phyloP scores from a whole-genome alignment of 2,113 vertebrate genomes.

The Pavo muticus region DNA sequence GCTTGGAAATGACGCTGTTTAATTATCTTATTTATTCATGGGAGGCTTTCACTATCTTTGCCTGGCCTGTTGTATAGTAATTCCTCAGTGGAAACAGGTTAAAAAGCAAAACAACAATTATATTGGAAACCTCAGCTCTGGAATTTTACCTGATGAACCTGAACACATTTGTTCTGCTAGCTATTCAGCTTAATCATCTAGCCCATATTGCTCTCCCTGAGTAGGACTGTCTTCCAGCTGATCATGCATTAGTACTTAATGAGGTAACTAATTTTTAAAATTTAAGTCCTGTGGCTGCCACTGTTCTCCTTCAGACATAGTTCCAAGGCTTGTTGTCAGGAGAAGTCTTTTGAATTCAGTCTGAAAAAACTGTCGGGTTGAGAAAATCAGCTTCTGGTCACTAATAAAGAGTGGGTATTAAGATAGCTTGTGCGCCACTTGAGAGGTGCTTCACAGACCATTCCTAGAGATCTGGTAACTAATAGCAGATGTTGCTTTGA shows the following conservation, averaged over 20 bases:
- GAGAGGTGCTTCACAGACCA: background rate
- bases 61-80: background rate
- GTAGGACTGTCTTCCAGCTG: background rate
- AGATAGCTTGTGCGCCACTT: background rate
- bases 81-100: background rate
- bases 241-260: slow-evolving; percentile 8
- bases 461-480: background rate
- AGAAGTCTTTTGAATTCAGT: background rate
- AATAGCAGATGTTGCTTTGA: background rate
- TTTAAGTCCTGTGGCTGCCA: slow-evolving; percentile 7
- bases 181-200: background rate
- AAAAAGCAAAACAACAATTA: background rate
- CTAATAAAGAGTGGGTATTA: background rate
- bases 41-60: background rate
- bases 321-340: background rate
- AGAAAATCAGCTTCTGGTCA: slow-evolving; percentile 8
- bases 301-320: background rate
- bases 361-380: background rate
- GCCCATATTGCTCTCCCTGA: background rate
- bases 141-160: background rate
- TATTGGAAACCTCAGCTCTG: background rate
- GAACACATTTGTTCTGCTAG: background rate
- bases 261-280: slow-evolving; percentile 39
- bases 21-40: background rate
- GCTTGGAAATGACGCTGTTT: background rate